phyloP scores from a whole-genome alignment of 2,888 invertebrate species.

The Cephus sareptanus region DNA sequence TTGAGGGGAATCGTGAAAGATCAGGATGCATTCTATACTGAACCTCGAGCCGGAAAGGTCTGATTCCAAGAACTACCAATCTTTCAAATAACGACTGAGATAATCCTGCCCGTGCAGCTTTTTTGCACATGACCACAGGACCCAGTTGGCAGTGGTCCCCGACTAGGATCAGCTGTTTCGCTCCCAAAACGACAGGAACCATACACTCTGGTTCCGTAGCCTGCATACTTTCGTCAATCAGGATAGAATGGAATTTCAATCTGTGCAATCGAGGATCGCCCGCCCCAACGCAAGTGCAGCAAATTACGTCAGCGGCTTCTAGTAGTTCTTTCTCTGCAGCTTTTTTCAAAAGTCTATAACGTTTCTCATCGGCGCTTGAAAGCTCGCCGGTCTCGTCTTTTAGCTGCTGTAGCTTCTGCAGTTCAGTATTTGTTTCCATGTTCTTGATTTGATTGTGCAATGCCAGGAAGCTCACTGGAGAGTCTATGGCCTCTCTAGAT shows the following conservation, averaged over 20 bases:
- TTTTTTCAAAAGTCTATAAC: slow-evolving; percentile 91
- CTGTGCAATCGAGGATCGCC: slow-evolving; percentile 95
- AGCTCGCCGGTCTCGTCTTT: slow-evolving; percentile 99
- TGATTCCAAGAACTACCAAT: slow-evolving; percentile 94
- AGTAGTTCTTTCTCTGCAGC: slow-evolving; percentile 90
- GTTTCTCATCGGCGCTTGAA: slow-evolving; percentile 93
- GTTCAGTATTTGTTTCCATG: slow-evolving; percentile 91
- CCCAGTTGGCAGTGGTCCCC: slow-evolving; percentile 99
- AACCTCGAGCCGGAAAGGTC: slow-evolving; percentile 96
- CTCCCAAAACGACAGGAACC: slow-evolving; percentile 98
- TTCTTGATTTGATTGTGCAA: slow-evolving; percentile 97
- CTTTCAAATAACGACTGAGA: slow-evolving; percentile 98
- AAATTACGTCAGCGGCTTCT: slow-evolving; percentile 98
- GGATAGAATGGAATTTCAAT: slow-evolving; percentile 94
- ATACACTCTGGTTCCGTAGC: slow-evolving; percentile 98
- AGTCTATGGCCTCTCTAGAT: slow-evolving; percentile 97
- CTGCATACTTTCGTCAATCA: slow-evolving; percentile 97
- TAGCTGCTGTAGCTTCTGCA: slow-evolving; percentile 93
- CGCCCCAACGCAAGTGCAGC: slow-evolving; percentile 98
- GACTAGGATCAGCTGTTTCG: slow-evolving; percentile 95
- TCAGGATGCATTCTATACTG: slow-evolving; percentile 99
- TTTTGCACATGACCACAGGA: slow-evolving; percentile 99
- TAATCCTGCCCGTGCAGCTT: slow-evolving; percentile 96
- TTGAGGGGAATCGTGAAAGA: slow-evolving; percentile 96
- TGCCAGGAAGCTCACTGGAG: slow-evolving; percentile 95